phyloP scores from a whole-genome alignment of 2,113 vertebrate genomes.

The Myotis lucifugus region DNA sequence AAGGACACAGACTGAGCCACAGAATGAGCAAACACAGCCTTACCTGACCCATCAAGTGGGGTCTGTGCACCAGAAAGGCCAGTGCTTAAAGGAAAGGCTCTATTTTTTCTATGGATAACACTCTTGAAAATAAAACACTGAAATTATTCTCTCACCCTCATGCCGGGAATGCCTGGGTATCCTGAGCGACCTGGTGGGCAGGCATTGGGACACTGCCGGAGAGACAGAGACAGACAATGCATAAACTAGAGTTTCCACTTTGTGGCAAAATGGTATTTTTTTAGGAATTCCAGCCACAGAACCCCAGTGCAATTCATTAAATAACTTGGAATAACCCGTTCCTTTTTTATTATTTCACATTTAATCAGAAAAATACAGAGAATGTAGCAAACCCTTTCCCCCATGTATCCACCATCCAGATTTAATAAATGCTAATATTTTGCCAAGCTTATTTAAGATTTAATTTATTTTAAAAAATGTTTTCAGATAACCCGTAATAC shows the following conservation, averaged over 20 bases:
- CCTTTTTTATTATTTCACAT: slow-evolving; percentile 37
- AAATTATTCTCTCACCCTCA: slow-evolving; percentile 91
- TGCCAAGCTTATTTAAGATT: background rate
- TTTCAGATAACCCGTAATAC: background rate
- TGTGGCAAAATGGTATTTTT: background rate
- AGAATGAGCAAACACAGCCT: background rate
- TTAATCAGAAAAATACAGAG: background rate
- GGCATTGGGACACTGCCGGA: slow-evolving; percentile 92
- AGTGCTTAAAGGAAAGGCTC: background rate
- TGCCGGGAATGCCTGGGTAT: slow-evolving; percentile 94
- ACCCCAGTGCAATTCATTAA: background rate
- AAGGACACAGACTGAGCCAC: background rate
- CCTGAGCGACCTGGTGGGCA: slow-evolving; percentile 93
- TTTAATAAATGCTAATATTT: slow-evolving; percentile 44
- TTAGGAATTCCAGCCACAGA: background rate
- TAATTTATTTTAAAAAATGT: slow-evolving; percentile 15
- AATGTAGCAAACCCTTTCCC: background rate
- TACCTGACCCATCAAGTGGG: background rate
- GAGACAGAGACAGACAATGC: background rate
- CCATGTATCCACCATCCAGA: background rate
- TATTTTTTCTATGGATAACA: background rate
- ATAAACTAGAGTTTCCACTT: background rate
- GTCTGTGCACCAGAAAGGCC: background rate
- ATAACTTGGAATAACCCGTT: background rate
- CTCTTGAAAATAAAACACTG: background rate